phyloP scores from a whole-genome alignment of 1,140 invertebrate genomes.

The Trichoplusia ni region DNA sequence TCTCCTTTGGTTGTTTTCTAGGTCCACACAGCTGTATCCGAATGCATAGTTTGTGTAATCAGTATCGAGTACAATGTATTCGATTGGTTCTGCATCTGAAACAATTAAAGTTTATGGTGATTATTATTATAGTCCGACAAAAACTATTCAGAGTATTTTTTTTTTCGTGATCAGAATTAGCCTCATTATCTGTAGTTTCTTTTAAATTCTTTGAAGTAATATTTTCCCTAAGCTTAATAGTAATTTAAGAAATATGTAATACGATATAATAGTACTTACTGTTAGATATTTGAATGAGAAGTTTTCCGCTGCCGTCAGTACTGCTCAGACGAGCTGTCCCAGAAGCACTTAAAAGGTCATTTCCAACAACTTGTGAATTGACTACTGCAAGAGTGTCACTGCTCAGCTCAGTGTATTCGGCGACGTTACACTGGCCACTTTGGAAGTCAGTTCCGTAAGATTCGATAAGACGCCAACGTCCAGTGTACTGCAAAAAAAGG shows the following conservation, averaged over 20 bases:
- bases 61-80: constrained; percentile 68
- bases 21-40: constrained; percentile 66
- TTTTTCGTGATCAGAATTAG: too few relatives aligned
- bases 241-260: neutral
- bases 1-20: constrained; percentile 45
- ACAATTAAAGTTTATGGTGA: too few relatives aligned
- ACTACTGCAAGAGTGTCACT: constrained; percentile 43
- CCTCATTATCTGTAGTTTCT: too few relatives aligned
- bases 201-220: too few relatives aligned
- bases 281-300: constrained; percentile 52
- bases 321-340: constrained; percentile 48
- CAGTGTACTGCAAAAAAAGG: constrained; percentile 52
- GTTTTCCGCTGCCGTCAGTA: constrained; percentile 45
- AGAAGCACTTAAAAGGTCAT: constrained; percentile 42
- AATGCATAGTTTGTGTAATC: constrained; percentile 65
- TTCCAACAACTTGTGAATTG: constrained; percentile 58
- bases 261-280: too few relatives aligned
- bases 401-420: constrained; percentile 39
- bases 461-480: constrained; percentile 62
- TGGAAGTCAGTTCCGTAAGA: constrained; percentile 56
- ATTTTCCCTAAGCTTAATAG: too few relatives aligned
- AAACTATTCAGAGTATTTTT: too few relatives aligned
- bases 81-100: constrained; percentile 45
- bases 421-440: constrained; percentile 54
- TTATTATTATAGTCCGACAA: too few relatives aligned